Evolutionary conservation across 2,888 invertebrate species (phyloP).

Genomic region (Xylota sylvarum): DNA sequence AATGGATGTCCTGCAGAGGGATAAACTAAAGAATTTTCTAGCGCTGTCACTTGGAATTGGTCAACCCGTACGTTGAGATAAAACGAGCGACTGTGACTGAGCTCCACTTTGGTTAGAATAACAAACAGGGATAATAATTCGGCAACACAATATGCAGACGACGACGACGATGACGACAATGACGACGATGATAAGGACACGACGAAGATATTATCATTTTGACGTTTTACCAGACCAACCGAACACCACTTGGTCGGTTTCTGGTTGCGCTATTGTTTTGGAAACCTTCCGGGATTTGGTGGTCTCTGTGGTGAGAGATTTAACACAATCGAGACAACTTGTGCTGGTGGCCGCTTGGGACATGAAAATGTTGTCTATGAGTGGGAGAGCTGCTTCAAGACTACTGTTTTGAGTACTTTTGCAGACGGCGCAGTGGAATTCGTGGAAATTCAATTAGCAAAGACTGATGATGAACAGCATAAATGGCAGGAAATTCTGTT

Average conservation of each 20-base stretch:
- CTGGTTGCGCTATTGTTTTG: slow-evolving; percentile 61
- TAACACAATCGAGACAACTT: slow-evolving; percentile 73
- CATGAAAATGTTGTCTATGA: slow-evolving; percentile 33
- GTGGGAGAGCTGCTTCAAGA: neutral
- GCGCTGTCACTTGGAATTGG: slow-evolving; percentile 55
- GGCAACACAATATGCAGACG: slow-evolving; percentile 42
- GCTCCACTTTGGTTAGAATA: slow-evolving; percentile 70
- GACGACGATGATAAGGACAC: slow-evolving; percentile 1
- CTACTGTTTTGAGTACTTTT: slow-evolving; percentile 51
- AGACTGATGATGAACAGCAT: slow-evolving; percentile 54
- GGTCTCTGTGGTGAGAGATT: slow-evolving; percentile 65
- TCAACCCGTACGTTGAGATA: slow-evolving; percentile 38
- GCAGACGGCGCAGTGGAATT: slow-evolving; percentile 49
- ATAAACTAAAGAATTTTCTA: slow-evolving; percentile 35
- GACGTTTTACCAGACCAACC: slow-evolving; percentile 50
- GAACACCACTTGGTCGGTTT: slow-evolving; percentile 51
- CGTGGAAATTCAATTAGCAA: slow-evolving; percentile 74
- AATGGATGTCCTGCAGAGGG: slow-evolving; percentile 56
- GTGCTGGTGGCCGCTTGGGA: slow-evolving; percentile 21
- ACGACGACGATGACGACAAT: slow-evolving; percentile 28
- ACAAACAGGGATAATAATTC: slow-evolving; percentile 66
- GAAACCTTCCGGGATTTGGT: slow-evolving; percentile 33
- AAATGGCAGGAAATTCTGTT: slow-evolving; percentile 45
- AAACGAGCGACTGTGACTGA: slow-evolving; percentile 49
- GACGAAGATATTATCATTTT: slow-evolving; percentile 36